Percentiles rank a stretch among this genome's conserved stretches.
Evolutionary conservation across 2,797 vertebrate species (phyloP).

Genomic region (Okamejei kenojei): DNA sequence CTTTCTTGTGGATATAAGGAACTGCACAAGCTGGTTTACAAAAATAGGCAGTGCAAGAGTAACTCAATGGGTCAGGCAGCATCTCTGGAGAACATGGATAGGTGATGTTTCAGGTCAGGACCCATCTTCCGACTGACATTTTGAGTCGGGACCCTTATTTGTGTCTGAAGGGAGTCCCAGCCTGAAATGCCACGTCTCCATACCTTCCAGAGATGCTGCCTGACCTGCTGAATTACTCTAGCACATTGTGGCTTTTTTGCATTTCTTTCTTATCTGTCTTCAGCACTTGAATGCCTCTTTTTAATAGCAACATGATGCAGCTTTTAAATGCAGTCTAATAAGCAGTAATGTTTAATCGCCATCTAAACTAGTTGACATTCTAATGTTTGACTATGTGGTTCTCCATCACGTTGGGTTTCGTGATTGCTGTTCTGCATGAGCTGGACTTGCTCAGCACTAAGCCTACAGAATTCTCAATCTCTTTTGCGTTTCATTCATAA

Average conservation of each 20-base stretch:
- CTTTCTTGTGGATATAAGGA: background rate
- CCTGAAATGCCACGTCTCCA: too few species aligned
- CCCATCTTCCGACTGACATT: too few species aligned
- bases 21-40: too few species aligned
- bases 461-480: background rate
- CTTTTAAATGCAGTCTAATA: background rate
- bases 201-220: too few species aligned
- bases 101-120: too few species aligned
- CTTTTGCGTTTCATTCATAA: background rate
- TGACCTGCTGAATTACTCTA: too few species aligned
- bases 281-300: background rate
- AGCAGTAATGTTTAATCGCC: background rate
- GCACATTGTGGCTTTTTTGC: too few species aligned
- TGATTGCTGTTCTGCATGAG: background rate
- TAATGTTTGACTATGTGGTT: background rate
- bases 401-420: background rate
- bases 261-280: background rate
- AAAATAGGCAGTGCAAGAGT: too few species aligned
- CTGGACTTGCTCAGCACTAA: background rate
- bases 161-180: too few species aligned
- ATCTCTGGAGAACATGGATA: too few species aligned
- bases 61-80: too few species aligned
- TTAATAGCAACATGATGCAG: background rate
- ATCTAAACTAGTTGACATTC: background rate
- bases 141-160: too few species aligned